Evolutionary conservation across 1,140 invertebrate species (phyloP), one percentile per base, ranked within the genome.

Genomic region (Xylocopa sonorina): DNA sequence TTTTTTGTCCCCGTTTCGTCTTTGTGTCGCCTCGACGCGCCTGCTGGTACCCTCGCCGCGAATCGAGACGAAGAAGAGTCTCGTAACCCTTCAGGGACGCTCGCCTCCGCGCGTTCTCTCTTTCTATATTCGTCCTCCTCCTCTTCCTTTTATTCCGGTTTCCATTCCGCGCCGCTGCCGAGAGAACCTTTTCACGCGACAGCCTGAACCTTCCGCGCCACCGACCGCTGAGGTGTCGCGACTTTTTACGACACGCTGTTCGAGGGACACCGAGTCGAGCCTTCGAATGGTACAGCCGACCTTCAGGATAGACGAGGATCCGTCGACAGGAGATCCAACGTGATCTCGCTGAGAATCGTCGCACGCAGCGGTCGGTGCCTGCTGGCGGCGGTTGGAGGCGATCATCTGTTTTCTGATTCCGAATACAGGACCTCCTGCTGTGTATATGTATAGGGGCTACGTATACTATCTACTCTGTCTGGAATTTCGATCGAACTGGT

Each of bases 1-100:
- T 41, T 76, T 53, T 34, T 27, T 29, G 34, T 18, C 12, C 14
- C 24, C 12, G 0, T 34, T 16, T n/a, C 27, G 18, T 18, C 41
- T 18, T 34, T 41, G 34, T n/a, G 5, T 14, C 29, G 18, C 12
- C 6, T 38, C 7, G 32, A 38, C 34, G 10, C 9, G n/a, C 29
- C 18, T 43, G 64, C 57, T 51, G 51, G 73, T 69, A 53, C 29
- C 32, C 50, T 29, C 29, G 58, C 43, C 34, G 43, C 48, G 18
- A 6, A 4, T 9, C 1, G 21, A 2, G 34, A 62, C 12, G 27
- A 38, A 41, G 41, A 46, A 46, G 18, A 41, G 50, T 63, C 38
- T 62, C 50, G 71, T 75, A 67, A 68, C 55, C 48, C n/a, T 32
- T 46, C 67, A 72, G 66, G 74, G 50, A 55, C 62, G 63, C 50